Percentiles rank a stretch among this genome's conserved stretches.
phyloP scores from a whole-genome alignment of 2,888 invertebrate species.

The Phyllotreta striolata region DNA sequence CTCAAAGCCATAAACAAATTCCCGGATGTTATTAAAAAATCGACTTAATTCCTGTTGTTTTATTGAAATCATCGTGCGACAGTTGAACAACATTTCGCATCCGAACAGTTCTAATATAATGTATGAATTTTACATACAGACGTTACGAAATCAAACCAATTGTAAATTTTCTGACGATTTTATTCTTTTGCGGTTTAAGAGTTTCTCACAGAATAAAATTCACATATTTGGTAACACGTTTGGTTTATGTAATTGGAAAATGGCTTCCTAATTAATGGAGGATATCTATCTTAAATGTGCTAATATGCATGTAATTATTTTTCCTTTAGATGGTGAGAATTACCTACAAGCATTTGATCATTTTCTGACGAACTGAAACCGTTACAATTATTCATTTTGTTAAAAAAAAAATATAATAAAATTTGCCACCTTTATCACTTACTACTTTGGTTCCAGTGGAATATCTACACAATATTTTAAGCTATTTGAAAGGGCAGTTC shows the following conservation, averaged over 20 bases:
- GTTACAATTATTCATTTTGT: no score
- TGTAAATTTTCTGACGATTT: slow-evolving; percentile 37
- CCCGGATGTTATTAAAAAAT: slow-evolving; percentile 14
- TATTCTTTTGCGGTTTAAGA: slow-evolving; percentile 37
- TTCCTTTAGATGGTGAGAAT: neutral
- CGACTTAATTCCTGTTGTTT: slow-evolving; percentile 13
- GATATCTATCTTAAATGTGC: slow-evolving; percentile 28
- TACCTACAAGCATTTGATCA: neutral
- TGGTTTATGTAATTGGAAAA: slow-evolving; percentile 45
- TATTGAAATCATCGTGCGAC: slow-evolving; percentile 17
- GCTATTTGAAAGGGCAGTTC: no score
- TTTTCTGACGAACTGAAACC: no score
- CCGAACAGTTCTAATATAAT: slow-evolving; percentile 2
- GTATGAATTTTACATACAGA: slow-evolving; percentile 15
- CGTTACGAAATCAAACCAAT: slow-evolving; percentile 42
- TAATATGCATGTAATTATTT: slow-evolving; percentile 28
- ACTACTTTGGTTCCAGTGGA: no score
- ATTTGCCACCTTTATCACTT: no score
- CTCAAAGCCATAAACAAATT: slow-evolving; percentile 2
- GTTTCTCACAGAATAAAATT: slow-evolving; percentile 43
- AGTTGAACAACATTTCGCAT: slow-evolving; percentile 4
- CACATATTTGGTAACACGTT: slow-evolving; percentile 51
- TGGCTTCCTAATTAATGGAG: slow-evolving; percentile 40
- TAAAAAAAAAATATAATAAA: no score
- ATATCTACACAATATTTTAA: no score